Conservation (phyloP, 2,113 vertebrate genomes). For the Martes martes region DNA sequence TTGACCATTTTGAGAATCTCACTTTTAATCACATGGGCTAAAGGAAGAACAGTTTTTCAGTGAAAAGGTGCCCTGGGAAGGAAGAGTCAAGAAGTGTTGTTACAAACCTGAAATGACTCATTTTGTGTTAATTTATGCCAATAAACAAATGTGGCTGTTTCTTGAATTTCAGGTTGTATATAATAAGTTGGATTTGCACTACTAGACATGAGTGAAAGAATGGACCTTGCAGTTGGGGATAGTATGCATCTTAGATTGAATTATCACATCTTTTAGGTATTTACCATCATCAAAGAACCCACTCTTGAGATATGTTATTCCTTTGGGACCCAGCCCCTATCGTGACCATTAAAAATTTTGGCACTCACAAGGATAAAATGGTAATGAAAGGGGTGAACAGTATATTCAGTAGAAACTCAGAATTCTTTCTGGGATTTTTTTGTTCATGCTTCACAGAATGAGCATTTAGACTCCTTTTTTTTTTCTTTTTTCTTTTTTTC, state of each 20-base stretch:
- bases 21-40: background rate
- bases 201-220: background rate
- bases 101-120: background rate
- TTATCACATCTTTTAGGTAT: background rate
- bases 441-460: background rate
- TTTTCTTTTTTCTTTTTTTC: too few relatives aligned
- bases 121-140: background rate
- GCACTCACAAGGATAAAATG: background rate
- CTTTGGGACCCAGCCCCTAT: background rate
- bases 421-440: background rate
- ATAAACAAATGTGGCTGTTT: background rate
- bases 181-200: background rate
- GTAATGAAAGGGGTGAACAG: background rate
- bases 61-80: background rate
- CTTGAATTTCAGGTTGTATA: background rate
- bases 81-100: background rate
- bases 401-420: background rate
- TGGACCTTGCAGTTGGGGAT: background rate
- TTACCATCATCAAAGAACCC: background rate
- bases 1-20: background rate
- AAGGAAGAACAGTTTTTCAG: background rate
- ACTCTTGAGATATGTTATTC: background rate
- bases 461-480: background rate
- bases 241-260: background rate
- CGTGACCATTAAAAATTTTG: background rate